These are phyloP conservation scores for Morone saxatilis DNA, from an alignment of 2,113 vertebrate species.

Conservation along the genomic window DNA sequence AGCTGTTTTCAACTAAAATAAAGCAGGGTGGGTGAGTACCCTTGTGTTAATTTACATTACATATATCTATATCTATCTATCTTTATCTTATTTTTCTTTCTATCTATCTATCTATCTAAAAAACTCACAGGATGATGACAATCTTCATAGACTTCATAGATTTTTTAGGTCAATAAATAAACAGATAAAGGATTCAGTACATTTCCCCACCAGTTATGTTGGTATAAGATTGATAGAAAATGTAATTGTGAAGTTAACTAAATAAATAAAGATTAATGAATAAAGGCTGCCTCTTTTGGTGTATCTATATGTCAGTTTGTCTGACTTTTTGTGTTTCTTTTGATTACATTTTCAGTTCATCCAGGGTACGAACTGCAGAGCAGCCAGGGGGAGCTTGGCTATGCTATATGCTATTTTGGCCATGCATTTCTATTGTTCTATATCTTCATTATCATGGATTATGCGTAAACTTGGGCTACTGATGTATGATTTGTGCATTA, in stretches of 20 bases:
- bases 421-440: too few species aligned
- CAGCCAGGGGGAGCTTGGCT: too few species aligned
- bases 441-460: too few species aligned
- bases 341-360: not conserved
- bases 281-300: not conserved
- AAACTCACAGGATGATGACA: too few species aligned
- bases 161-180: not conserved
- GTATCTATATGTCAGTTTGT: not conserved
- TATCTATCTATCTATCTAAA: too few species aligned
- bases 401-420: too few species aligned
- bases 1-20: not conserved
- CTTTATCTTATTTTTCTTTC: not conserved
- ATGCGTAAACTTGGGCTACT: too few species aligned
- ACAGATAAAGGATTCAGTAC: not conserved
- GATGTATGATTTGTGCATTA: too few species aligned
- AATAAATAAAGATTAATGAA: not conserved
- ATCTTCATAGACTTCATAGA: not conserved
- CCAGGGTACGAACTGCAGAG: too few species aligned
- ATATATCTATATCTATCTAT: not conserved
- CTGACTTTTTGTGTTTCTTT: not conserved
- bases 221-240: not conserved
- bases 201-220: not conserved
- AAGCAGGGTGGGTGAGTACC: slow-evolving; percentile 18
- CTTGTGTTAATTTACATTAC: slow-evolving; percentile 44
- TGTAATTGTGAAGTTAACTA: not conserved